Evolutionary conservation across 2,113 vertebrate genomes (phyloP).

Genomic region (Odocoileus hemionus): DNA sequence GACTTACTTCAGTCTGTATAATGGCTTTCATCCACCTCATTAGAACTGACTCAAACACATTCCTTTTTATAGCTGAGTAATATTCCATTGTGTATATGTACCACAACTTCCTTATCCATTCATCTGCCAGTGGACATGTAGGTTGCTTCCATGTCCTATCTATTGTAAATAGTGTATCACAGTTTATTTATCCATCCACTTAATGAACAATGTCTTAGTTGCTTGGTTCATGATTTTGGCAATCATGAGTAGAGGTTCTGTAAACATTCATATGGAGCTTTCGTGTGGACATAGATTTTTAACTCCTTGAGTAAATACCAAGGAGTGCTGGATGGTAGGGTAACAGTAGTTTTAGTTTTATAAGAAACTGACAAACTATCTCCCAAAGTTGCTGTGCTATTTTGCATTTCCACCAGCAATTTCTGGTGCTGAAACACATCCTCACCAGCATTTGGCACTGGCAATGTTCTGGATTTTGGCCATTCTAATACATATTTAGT

Average conservation of each 20-base stretch:
- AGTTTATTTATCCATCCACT: background rate
- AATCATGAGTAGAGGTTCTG: background rate
- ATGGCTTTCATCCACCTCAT: background rate
- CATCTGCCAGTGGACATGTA: background rate
- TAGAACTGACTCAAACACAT: rapidly evolving
- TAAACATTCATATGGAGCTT: background rate
- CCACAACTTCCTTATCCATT: background rate
- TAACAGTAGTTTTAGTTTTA: background rate
- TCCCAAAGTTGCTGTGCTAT: background rate
- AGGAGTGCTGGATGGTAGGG: background rate
- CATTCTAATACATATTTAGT: background rate
- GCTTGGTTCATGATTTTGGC: background rate
- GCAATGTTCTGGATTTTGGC: background rate
- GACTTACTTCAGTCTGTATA: background rate
- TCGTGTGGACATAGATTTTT: background rate
- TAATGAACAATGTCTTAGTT: background rate
- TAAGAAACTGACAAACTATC: background rate
- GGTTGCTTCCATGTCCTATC: background rate
- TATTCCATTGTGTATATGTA: background rate
- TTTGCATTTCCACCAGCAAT: background rate
- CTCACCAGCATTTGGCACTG: background rate
- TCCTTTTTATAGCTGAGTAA: background rate
- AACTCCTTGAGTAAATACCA: background rate
- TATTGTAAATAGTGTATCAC: background rate
- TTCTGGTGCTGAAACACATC: background rate